Evolutionary conservation across 2,113 vertebrate species (phyloP).

Genomic region (Elaphurus davidianus): DNA sequence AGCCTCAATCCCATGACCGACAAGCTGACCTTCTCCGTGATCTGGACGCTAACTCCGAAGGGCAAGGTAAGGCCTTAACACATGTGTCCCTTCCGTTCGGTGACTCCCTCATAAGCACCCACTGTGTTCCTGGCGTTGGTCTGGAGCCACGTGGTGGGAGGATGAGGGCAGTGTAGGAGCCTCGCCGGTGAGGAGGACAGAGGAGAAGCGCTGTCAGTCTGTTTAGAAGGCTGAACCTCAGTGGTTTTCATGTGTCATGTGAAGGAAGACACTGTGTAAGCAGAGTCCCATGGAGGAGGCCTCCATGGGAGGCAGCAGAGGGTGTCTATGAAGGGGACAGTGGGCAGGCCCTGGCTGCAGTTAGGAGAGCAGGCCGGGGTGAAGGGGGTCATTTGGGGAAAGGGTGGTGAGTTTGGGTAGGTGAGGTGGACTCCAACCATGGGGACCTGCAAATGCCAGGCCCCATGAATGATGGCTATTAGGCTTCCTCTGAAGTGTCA

Average conservation of each 20-base stretch:
- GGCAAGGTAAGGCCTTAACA: constrained; percentile 87
- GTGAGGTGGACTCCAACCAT: neutral
- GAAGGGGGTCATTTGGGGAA: neutral
- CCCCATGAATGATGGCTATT: neutral
- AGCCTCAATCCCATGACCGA: constrained; percentile 95
- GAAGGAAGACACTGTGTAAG: neutral
- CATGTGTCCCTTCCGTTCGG: fast-evolving
- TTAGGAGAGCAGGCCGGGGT: neutral
- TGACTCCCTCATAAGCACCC: neutral
- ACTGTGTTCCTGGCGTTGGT: neutral
- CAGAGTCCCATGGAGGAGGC: neutral
- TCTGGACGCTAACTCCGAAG: constrained; percentile 93
- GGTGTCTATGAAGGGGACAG: neutral
- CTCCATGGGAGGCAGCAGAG: too few species aligned
- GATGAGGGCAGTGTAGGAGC: neutral
- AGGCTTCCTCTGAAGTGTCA: neutral
- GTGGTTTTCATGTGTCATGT: neutral
- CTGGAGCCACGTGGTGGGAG: neutral
- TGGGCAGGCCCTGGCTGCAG: neutral
- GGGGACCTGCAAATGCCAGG: neutral
- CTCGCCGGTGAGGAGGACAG: neutral
- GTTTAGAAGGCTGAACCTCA: neutral
- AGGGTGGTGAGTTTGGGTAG: neutral
- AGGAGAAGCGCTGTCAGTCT: neutral
- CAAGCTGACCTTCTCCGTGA: constrained; percentile 95